Evolutionary conservation across 2,888 invertebrate genomes (phyloP).

Genomic region (Trichopoda pennipes): DNA sequence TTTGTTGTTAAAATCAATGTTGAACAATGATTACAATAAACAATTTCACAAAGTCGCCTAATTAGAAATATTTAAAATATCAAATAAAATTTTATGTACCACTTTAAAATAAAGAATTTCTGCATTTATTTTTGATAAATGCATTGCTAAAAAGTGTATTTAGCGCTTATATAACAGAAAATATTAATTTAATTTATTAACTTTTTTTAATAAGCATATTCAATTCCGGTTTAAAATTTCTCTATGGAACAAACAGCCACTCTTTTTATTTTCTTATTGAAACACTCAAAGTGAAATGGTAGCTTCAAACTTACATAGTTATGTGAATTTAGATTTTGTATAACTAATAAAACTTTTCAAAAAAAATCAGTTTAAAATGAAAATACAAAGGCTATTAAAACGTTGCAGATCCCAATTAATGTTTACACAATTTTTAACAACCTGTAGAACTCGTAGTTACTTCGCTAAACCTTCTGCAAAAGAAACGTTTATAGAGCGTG

Average conservation of each 20-base stretch:
- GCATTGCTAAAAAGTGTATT: too few relatives aligned
- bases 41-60: background rate
- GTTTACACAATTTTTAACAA: background rate
- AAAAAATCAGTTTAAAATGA: conserved; percentile 51
- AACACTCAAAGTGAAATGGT: conserved; percentile 15
- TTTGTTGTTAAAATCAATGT: conserved; percentile 40
- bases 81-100: too few relatives aligned
- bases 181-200: too few relatives aligned
- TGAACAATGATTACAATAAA: conserved; percentile 7
- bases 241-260: background rate
- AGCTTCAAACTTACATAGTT: background rate
- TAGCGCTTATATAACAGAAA: too few relatives aligned
- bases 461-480: conserved; percentile 51
- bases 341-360: background rate
- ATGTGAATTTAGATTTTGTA: background rate
- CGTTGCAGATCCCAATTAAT: background rate
- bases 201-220: too few relatives aligned
- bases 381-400: conserved; percentile 21
- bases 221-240: background rate
- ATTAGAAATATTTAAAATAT: background rate
- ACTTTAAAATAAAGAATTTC: too few relatives aligned
- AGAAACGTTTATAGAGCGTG: conserved; percentile 74
- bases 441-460: background rate
- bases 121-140: too few relatives aligned
- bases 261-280: background rate